A percentile compares a stretch with the other conserved stretches of the same genome.
Conservation (phyloP, 2,113 vertebrate genomes). For the Solea solea region DNA sequence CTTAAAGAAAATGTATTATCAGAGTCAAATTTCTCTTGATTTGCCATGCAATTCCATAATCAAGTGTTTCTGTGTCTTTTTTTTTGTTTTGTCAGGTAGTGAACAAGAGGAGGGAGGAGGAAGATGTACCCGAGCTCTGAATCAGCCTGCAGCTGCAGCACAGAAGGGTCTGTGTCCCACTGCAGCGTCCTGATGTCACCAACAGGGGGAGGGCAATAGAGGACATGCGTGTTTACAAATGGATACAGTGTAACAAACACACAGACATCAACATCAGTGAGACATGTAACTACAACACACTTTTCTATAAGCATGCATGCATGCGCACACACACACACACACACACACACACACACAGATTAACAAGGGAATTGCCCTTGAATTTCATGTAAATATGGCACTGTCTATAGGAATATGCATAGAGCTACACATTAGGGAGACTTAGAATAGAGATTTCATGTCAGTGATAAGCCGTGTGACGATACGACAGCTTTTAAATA, state of each 20-base stretch:
- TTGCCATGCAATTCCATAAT: constrained; percentile 19
- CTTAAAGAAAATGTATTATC: constrained; percentile 1
- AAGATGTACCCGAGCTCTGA: constrained; percentile 96
- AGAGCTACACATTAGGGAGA: constrained; percentile 27
- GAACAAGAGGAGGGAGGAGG: constrained; percentile 62
- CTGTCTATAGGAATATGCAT: constrained; percentile 4
- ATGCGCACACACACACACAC: constrained; percentile 7
- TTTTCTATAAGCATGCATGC: constrained; percentile 1
- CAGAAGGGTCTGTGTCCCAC: constrained; percentile 99
- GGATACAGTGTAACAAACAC: constrained; percentile 38
- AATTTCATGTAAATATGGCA: constrained; percentile 45
- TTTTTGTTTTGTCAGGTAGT: constrained; percentile 9
- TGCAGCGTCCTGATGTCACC: constrained; percentile 92
- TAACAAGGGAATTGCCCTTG: constrained; percentile 8
- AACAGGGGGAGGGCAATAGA: constrained; percentile 78
- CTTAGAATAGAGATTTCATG: constrained; percentile 1
- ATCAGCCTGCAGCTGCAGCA: constrained; percentile 98
- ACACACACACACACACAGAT: constrained; percentile 33
- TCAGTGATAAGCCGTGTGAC: neutral
- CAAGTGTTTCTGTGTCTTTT: constrained; percentile 2
- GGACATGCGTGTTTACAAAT: constrained; percentile 84
- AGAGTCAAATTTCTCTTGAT: neutral
- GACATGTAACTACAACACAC: constrained; percentile 7
- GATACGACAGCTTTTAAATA: neutral
- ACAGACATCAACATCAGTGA: constrained; percentile 3